Conservation (phyloP, 2,888 invertebrate species). For the Drosophila bunnanda region DNA sequence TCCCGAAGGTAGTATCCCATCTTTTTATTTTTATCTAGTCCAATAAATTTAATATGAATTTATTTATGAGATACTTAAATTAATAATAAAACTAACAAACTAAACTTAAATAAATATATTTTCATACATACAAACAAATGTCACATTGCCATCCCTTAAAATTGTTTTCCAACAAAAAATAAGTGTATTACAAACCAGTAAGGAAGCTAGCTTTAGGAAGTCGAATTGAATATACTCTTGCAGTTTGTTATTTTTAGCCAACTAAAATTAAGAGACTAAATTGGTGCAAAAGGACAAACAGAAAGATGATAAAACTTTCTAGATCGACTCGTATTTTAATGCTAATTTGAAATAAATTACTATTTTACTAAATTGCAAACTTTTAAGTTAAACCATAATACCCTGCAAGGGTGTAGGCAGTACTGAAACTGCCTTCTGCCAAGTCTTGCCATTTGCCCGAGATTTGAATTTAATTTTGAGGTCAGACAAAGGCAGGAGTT, state of each 20-base stretch:
- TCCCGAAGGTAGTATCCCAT: too few relatives aligned
- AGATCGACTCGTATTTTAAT: background rate
- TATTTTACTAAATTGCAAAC: background rate
- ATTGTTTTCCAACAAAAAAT: too few relatives aligned
- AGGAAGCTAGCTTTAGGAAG: background rate
- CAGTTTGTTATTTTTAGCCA: background rate
- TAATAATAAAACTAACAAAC: too few relatives aligned
- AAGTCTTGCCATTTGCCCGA: conserved; percentile 63
- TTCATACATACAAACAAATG: too few relatives aligned
- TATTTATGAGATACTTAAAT: too few relatives aligned
- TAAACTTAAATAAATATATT: too few relatives aligned
- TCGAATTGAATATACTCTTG: background rate
- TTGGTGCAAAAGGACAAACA: background rate
- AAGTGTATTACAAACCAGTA: too few relatives aligned
- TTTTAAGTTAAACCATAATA: background rate
- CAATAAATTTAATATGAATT: too few relatives aligned
- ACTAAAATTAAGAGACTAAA: background rate
- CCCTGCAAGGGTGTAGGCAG: background rate
- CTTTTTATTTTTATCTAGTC: too few relatives aligned
- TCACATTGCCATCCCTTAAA: too few relatives aligned
- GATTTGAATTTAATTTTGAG: conserved; percentile 81
- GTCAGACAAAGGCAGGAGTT: conserved; percentile 67
- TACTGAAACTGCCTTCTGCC: conserved; percentile 48
- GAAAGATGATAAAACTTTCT: background rate
- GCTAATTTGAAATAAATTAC: background rate